Evolutionary conservation across 2,888 invertebrate species (phyloP), one percentile per base, ranked within the genome.

Genomic region (Drosophila maculinotata): DNA sequence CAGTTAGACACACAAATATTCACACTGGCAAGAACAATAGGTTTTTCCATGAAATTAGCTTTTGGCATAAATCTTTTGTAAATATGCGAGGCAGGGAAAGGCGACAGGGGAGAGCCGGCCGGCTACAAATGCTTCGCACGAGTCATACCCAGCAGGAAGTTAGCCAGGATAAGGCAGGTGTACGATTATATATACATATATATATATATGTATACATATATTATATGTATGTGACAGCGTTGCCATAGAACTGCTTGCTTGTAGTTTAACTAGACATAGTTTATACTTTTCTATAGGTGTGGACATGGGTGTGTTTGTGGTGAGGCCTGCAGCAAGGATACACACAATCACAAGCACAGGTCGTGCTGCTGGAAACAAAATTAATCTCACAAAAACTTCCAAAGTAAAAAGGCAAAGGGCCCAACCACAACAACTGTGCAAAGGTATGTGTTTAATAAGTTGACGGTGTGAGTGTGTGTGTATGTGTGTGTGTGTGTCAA

Each of bases 41-140:
- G 85, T 74, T 84, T 86, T 87, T 84, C 85, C 87, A 84, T 88
- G 74, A 87, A 88, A 84, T 84, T 84, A 88, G 84, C 88, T 88
- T 83, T 71, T 62, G 85, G 78, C 87, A 84, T 84, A 84, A 84
- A 84, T 84, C 84, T 88, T 78, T 78, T 59, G 79, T 77, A 79
- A 79, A 85, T 82, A 85, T 76, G 63, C 70, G 51, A 68, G 60
- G 26, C 58, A 49, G 39, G 38, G 39, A 8, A 20, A 39, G 20
- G 20, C 20, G 2, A 4, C 20, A 23, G 39, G 20, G 20, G 39
- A n/a, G 20, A 20, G 20, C 9, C 35, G 38, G 31, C 53, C n/a
- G 56, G 44, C 48, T 44, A 20, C 49, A 63, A 68, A 70, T 74
- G 48, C 58, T 48, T 51, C 28, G 70, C 47, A 51, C 31, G 25